A percentile compares a stretch with the other conserved stretches of the same genome.
These are phyloP conservation scores for Ectropis crepuscularia DNA, from an alignment of 2,888 invertebrate species.

Conservation along the genomic window DNA sequence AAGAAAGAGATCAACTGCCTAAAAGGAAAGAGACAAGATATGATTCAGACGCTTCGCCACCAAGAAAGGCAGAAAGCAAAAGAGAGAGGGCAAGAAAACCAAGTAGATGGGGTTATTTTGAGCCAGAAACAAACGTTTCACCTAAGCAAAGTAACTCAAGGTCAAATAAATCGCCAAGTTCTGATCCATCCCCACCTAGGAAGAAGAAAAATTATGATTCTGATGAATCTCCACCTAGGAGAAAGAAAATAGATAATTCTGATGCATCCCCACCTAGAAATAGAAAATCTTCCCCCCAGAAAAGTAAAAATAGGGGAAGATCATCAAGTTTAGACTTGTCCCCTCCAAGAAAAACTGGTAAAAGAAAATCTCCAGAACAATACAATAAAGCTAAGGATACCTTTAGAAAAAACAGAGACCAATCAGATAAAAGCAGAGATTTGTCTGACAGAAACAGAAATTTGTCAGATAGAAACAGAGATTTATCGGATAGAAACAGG, in stretches of 20 bases:
- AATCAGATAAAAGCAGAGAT: slow-evolving; percentile 24
- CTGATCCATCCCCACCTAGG: slow-evolving; percentile 55
- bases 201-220: slow-evolving; percentile 38
- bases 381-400: slow-evolving; percentile 16
- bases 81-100: slow-evolving; percentile 34
- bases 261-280: slow-evolving; percentile 17
- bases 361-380: slow-evolving; percentile 50
- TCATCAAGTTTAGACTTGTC: slow-evolving; percentile 47
- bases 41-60: slow-evolving; percentile 50
- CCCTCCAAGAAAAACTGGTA: slow-evolving; percentile 56
- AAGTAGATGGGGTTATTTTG: slow-evolving; percentile 38
- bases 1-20: slow-evolving; percentile 28
- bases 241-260: background rate
- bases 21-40: slow-evolving; percentile 34
- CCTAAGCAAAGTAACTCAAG: slow-evolving; percentile 7
- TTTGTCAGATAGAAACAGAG: background rate
- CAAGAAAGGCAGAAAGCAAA: slow-evolving; percentile 24
- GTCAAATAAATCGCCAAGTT: slow-evolving; percentile 39
- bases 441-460: slow-evolving; percentile 9
- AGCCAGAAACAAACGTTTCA: slow-evolving; percentile 28
- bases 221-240: slow-evolving; percentile 30
- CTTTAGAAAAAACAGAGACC: slow-evolving; percentile 36
- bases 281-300: slow-evolving; percentile 14
- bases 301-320: slow-evolving; percentile 18
- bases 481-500: slow-evolving; percentile 4